These are phyloP conservation scores for Tapirus terrestris DNA, from an alignment of 2,113 vertebrate species.

Conservation along the genomic window DNA sequence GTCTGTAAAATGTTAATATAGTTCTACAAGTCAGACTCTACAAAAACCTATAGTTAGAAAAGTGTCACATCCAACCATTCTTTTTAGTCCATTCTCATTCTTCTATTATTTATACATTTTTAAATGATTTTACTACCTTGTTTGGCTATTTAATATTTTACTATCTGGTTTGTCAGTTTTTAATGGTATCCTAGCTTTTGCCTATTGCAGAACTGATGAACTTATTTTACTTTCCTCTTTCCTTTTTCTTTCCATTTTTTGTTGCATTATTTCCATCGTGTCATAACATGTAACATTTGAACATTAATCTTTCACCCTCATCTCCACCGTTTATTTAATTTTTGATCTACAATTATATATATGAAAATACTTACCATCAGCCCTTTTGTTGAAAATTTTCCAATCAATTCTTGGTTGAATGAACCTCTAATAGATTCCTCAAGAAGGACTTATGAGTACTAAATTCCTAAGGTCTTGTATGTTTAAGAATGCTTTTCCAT, in stretches of 20 bases:
- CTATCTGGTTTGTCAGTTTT: background rate
- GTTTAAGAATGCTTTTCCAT: background rate
- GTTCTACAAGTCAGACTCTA: background rate
- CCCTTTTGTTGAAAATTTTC: background rate
- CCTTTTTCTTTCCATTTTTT: background rate
- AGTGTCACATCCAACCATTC: background rate
- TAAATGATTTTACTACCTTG: background rate
- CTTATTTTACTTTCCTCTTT: background rate
- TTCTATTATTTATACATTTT: background rate
- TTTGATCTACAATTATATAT: background rate
- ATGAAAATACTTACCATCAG: background rate
- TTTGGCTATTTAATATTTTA: background rate
- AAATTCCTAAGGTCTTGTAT: background rate
- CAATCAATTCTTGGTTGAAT: background rate
- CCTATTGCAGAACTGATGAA: background rate
- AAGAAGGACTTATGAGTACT: background rate
- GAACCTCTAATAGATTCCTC: background rate
- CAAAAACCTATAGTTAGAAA: background rate
- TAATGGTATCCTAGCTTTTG: background rate
- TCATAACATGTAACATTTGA: background rate
- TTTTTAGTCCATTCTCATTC: background rate
- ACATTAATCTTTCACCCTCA: background rate
- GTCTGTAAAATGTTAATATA: background rate
- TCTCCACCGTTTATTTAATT: background rate
- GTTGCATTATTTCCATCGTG: background rate